These are phyloP conservation scores for Sycobia sp. DNA, from an alignment of 1,140 invertebrate genomes.

Conservation along the genomic window DNA sequence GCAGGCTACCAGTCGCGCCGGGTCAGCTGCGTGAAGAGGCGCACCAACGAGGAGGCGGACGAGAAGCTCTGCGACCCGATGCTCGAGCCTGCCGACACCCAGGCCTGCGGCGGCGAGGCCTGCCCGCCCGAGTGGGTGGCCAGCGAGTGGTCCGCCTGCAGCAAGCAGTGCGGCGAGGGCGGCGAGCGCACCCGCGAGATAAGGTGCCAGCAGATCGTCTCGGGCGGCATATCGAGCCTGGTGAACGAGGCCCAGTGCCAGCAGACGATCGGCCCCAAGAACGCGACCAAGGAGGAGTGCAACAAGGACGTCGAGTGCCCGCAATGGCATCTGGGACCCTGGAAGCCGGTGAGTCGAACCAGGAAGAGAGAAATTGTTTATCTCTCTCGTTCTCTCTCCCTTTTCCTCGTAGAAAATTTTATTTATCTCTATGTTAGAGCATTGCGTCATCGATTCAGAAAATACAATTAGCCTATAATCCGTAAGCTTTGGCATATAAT, in stretches of 20 bases:
- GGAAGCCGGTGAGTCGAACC: constrained; percentile 83
- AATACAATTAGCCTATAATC: too few species aligned
- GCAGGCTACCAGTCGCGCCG: constrained; percentile 77
- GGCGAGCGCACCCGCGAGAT: constrained; percentile 74
- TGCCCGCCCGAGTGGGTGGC: constrained; percentile 85
- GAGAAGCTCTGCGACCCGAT: constrained; percentile 78
- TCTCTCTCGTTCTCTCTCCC: not conserved
- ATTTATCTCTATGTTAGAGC: too few species aligned
- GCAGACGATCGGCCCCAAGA: constrained; percentile 70
- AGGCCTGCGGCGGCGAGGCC: constrained; percentile 75
- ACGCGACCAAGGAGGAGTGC: constrained; percentile 72
- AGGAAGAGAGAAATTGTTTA: too few species aligned
- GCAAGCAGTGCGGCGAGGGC: constrained; percentile 77
- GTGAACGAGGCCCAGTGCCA: constrained; percentile 78
- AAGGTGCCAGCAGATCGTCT: constrained; percentile 77
- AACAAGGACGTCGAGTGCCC: constrained; percentile 80
- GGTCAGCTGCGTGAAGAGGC: constrained; percentile 73
- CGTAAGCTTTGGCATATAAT: too few species aligned
- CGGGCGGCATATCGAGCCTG: constrained; percentile 67
- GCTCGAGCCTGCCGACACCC: constrained; percentile 69
- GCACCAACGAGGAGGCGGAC: constrained; percentile 72
- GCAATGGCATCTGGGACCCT: constrained; percentile 81
- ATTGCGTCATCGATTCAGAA: too few species aligned
- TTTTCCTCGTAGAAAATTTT: too few species aligned
- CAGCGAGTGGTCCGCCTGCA: constrained; percentile 84